Conservation (phyloP, 2,888 invertebrate species). For the Pteria penguin region DNA sequence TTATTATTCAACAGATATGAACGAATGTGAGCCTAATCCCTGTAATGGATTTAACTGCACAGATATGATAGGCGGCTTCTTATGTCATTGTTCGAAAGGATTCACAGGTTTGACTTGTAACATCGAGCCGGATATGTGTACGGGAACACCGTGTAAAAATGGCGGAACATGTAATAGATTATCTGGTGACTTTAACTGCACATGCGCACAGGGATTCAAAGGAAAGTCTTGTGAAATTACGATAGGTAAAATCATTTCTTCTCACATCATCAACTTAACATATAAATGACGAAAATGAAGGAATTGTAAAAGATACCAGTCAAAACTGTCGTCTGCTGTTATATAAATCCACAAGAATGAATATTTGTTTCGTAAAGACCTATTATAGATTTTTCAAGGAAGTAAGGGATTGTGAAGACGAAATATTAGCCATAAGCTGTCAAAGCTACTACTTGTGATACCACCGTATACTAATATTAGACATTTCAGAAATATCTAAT, state of each 20-base stretch:
- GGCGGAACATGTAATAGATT: slow-evolving; percentile 16
- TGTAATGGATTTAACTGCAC: slow-evolving; percentile 24
- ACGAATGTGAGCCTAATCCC: slow-evolving; percentile 18
- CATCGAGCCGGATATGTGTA: slow-evolving; percentile 8
- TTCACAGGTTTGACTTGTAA: slow-evolving; percentile 11
- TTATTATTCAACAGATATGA: neutral
- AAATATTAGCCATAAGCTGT: too few species aligned
- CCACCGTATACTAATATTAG: too few species aligned
- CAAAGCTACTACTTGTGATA: too few species aligned
- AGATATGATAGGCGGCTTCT: neutral
- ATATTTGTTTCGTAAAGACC: too few species aligned
- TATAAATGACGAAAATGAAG: too few species aligned
- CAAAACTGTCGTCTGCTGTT: too few species aligned
- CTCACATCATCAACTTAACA: too few species aligned
- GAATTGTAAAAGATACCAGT: too few species aligned
- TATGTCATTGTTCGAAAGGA: slow-evolving; percentile 19
- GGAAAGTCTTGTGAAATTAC: slow-evolving; percentile 12
- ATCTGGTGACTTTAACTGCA: neutral
- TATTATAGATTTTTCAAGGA: too few species aligned
- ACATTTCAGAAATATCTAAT: too few species aligned
- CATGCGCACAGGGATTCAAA: slow-evolving; percentile 10
- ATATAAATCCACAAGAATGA: too few species aligned
- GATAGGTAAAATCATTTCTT: slow-evolving; percentile 17
- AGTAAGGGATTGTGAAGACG: too few species aligned
- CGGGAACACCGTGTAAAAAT: slow-evolving; percentile 9